Base-by-base conservation (phyloP, 2,113 vertebrate genomes). In the Arenaria interpres region DNA sequence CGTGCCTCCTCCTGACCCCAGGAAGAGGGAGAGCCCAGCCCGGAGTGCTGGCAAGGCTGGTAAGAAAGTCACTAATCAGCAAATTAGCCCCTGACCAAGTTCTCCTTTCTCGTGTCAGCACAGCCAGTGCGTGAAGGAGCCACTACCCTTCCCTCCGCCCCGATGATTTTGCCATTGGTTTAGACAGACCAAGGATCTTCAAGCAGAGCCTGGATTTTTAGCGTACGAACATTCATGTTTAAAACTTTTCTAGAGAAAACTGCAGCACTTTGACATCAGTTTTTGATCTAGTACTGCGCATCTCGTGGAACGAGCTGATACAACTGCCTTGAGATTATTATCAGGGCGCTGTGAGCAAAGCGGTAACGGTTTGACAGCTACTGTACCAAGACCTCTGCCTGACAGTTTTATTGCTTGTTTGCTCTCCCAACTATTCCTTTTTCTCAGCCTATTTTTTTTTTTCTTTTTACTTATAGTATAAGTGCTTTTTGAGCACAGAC, bases 1-100 rank as follows among this genome's bases (percentile, higher is more conserved):
- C 4, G 0, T 79, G 95, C 72, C 46, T 91, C 54, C 84, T 84
- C 43, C 90, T 94, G 64, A 80, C 97, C 97, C 93, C 93, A 88
- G 96, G 95, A 97, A 98, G 89, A 90, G 37, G 77, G 60, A 89
- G 48, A 85, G 82, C 72, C 79, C 83, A 92, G 90, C 85, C 90
- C 93, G 74, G 87, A 74, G 87, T 59, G 90, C 85, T 84, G 53
- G 74, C 62, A 57, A 97, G 72, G 84, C 69, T 88, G 24, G 87
- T 57, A 64, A 86, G 94, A 94, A 67, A 79, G 91, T 64, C 87
- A 94, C 76, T 78, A 80, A 81, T 45, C 56, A 82, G 67, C 50
- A 88, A 75, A 75, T 62, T 28, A 87, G 53, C 16, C 43, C 32
- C 57, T 0, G 0, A 17, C 32, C 69, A 87, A 62, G 53, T 39